Conservation (phyloP, 35 echinoderm and acorn worm species). For the Apostichopus parvimensis region DNA sequence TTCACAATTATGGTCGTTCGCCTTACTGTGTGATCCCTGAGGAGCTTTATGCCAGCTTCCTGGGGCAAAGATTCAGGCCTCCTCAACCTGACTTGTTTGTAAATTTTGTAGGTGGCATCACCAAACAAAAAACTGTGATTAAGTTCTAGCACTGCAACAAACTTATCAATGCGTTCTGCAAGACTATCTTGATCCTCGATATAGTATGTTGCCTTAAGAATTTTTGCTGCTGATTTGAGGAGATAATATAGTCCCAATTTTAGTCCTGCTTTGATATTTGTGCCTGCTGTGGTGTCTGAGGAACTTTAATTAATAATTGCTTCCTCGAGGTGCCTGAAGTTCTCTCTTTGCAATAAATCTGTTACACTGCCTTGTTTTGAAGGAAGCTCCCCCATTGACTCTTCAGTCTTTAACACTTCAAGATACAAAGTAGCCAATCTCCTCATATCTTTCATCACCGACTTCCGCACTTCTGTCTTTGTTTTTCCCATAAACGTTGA, state of each 20-base stretch:
- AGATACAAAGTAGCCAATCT: not conserved
- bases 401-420: conserved; percentile 11
- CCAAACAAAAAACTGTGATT: conserved; percentile 41
- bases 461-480: conserved; percentile 26
- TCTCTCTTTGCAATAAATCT: conserved; percentile 40
- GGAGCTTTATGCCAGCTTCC: conserved; percentile 21
- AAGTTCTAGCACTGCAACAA: conserved; percentile 49
- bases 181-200: conserved; percentile 8
- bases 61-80: conserved; percentile 33
- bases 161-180: conserved; percentile 2
- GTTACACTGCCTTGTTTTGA: conserved; percentile 15
- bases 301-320: conserved; percentile 36
- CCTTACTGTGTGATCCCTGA: conserved; percentile 19
- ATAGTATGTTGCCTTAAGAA: conserved; percentile 31
- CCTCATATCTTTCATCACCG: conserved; percentile 38
- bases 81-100: conserved; percentile 45
- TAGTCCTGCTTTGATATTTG: conserved; percentile 46
- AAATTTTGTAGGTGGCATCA: conserved; percentile 42
- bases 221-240: conserved; percentile 45
- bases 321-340: conserved; percentile 37
- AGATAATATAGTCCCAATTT: conserved; percentile 57
- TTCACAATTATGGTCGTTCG: not conserved
- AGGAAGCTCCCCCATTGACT: not conserved
- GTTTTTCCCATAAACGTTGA: conserved; percentile 35
- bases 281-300: not conserved